These are phyloP conservation scores for Vannuccia rotundouncinata DNA, from an alignment of 2,888 invertebrate species.

Conservation along the genomic window DNA sequence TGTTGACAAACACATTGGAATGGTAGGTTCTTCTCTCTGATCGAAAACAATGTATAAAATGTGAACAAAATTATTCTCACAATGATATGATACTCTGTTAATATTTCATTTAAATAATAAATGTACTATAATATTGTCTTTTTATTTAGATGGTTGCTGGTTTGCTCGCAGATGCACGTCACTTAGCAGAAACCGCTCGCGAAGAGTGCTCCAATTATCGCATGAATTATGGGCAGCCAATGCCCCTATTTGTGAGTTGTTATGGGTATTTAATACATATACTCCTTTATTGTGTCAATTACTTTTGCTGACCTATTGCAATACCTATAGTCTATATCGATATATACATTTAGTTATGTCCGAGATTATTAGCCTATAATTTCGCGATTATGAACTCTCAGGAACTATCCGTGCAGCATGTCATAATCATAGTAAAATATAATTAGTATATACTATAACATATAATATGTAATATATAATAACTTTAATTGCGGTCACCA, in stretches of 20 bases:
- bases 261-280: no score
- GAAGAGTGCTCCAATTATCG: slow-evolving; percentile 89
- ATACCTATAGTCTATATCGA: no score
- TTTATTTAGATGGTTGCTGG: slow-evolving; percentile 68
- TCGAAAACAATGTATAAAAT: not conserved
- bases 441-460: no score
- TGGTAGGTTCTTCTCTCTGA: slow-evolving; percentile 62
- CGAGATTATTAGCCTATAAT: no score
- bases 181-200: slow-evolving; percentile 82
- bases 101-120: slow-evolving; percentile 13
- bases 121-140: not conserved
- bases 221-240: slow-evolving; percentile 75
- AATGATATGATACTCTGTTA: not conserved
- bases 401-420: no score
- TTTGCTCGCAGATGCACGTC: slow-evolving; percentile 83
- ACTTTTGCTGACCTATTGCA: no score
- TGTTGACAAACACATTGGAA: slow-evolving; percentile 85
- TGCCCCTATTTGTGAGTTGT: slow-evolving; percentile 70
- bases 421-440: no score
- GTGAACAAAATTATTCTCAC: not conserved
- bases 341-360: no score
- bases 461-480: no score
- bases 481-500: no score
- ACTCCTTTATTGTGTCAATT: no score
- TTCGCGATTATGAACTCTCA: no score